phyloP scores from a whole-genome alignment of 2,797 vertebrate genomes.

The Tragelaphus oryx region DNA sequence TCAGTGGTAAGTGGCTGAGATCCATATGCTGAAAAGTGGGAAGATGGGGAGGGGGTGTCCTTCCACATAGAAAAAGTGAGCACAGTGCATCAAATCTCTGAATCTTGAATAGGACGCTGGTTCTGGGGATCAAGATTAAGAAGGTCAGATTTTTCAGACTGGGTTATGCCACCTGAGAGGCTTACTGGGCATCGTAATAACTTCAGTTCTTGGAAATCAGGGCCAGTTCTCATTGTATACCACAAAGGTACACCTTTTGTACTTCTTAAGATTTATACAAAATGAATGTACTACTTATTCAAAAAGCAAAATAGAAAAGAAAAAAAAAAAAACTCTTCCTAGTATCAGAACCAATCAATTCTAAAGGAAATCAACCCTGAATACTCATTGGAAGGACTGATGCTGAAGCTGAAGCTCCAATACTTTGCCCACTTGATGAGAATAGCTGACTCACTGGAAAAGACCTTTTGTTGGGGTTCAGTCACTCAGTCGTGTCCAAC shows the following conservation, averaged over 20 bases:
- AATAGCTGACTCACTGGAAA: not conserved
- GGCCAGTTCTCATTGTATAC: not conserved
- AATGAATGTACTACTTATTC: not conserved
- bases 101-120: not conserved
- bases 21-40: not conserved
- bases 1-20: not conserved
- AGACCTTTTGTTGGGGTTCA: not conserved
- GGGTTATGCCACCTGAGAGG: not conserved
- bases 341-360: not conserved
- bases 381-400: not conserved
- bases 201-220: not conserved
- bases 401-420: not conserved
- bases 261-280: not conserved
- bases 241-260: not conserved
- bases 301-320: not conserved
- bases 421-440: not conserved
- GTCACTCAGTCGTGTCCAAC: not conserved
- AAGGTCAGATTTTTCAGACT: not conserved
- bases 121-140: not conserved
- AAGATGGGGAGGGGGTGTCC: fast-evolving
- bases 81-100: fast-evolving
- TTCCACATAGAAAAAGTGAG: fast-evolving
- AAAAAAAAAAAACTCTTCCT: not conserved
- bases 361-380: not conserved
- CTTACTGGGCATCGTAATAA: fast-evolving